Evolutionary conservation across 2,888 invertebrate genomes (phyloP).

Genomic region (Parnassius orleans): DNA sequence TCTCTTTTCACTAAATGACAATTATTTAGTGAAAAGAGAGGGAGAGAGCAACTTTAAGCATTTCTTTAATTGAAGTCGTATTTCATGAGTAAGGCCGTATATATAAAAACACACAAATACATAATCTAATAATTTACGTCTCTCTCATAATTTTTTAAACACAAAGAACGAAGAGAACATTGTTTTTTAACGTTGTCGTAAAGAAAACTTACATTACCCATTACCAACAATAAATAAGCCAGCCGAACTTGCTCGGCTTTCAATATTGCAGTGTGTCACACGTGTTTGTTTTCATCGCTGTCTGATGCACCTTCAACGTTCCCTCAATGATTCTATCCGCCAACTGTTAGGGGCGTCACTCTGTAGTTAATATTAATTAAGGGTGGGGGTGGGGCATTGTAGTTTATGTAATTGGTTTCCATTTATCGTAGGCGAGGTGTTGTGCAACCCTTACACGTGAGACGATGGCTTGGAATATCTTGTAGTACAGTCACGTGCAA

Average conservation of each 20-base stretch:
- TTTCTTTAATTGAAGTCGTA: no score
- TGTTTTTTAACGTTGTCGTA: no score
- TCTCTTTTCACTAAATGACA: no score
- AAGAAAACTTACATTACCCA: no score
- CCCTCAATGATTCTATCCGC: slow-evolving; percentile 56
- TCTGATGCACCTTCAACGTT: slow-evolving; percentile 61
- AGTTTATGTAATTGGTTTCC: slow-evolving; percentile 50
- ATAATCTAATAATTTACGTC: no score
- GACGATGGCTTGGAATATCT: slow-evolving; percentile 31
- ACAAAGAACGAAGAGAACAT: no score
- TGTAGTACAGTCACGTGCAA: slow-evolving; percentile 1
- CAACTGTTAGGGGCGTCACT: slow-evolving; percentile 62
- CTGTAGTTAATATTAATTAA: slow-evolving; percentile 66
- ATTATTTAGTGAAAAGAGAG: no score
- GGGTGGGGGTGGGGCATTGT: slow-evolving; percentile 46
- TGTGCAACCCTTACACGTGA: slow-evolving; percentile 33
- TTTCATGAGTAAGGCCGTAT: no score
- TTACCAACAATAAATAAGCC: no score
- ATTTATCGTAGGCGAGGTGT: slow-evolving; percentile 41
- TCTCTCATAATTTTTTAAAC: no score
- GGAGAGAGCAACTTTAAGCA: no score
- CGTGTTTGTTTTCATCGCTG: slow-evolving; percentile 67
- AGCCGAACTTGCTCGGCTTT: slow-evolving; percentile 20
- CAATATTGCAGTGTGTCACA: slow-evolving; percentile 42
- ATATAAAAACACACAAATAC: no score